Percentiles rank a stretch among this genome's conserved stretches.
Conservation (phyloP, 30 jellyfish, hydroid and myxozoan species). For the Turritopsis dohrnii region DNA sequence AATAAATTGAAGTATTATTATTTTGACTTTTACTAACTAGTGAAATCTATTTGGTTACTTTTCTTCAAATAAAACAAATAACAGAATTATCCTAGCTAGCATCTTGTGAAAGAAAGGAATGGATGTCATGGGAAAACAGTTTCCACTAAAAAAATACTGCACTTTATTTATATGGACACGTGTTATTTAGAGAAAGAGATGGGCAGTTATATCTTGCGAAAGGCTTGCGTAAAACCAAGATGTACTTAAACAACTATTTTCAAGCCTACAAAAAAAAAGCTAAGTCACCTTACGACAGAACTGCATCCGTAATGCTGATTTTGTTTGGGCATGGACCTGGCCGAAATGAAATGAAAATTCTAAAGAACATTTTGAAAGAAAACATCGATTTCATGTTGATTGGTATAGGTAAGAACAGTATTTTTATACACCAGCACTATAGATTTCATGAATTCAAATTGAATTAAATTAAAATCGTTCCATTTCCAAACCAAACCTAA, state of each 20-base stretch:
- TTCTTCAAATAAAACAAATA: no score
- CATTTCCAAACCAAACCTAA: neutral
- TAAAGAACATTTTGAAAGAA: neutral
- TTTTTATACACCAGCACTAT: no score
- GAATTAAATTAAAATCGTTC: no score
- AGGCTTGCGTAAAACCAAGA: neutral
- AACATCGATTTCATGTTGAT: neutral
- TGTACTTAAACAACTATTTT: neutral
- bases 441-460: no score
- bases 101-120: no score
- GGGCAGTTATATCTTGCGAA: neutral
- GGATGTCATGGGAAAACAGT: no score
- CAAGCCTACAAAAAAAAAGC: neutral
- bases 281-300: neutral
- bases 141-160: no score
- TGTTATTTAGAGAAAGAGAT: neutral
- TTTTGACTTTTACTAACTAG: no score
- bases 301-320: neutral
- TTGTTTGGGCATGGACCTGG: neutral
- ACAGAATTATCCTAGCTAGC: no score
- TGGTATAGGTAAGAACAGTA: neutral
- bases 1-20: no score
- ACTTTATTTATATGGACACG: no score
- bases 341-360: neutral
- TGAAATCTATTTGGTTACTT: no score